phyloP scores from a whole-genome alignment of 2,113 vertebrate genomes.

The Corythoichthys haematopterus region DNA sequence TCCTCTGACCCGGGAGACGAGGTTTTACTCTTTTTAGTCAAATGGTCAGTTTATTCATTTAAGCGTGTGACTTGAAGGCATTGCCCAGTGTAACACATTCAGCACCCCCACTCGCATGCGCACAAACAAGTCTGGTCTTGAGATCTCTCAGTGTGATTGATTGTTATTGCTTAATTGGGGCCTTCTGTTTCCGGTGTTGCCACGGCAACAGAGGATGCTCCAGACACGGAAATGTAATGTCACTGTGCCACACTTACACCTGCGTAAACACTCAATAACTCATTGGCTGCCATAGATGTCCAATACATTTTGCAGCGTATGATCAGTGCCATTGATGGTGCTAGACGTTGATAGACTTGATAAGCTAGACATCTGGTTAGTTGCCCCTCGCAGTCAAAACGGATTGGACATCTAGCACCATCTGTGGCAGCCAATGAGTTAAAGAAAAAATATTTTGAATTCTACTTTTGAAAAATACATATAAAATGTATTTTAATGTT shows the following conservation, averaged over 20 bases:
- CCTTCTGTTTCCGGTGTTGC: constrained; percentile 47
- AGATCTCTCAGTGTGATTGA: constrained; percentile 53
- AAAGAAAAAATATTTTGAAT: no score
- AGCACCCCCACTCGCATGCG: constrained; percentile 13
- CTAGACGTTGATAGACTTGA: no score
- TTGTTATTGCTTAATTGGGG: constrained; percentile 43
- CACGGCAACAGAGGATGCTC: constrained; percentile 57
- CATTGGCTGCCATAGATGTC: no score
- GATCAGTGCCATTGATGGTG: no score
- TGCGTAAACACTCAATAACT: no score
- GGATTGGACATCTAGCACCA: no score
- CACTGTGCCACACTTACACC: constrained; percentile 13
- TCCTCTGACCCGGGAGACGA: constrained; percentile 47
- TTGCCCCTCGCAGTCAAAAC: no score
- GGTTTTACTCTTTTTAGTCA: constrained; percentile 55
- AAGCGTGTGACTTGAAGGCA: constrained; percentile 36
- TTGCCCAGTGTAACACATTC: constrained; percentile 28
- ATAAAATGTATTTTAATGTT: no score
- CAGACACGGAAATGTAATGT: constrained; percentile 27
- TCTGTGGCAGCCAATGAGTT: no score
- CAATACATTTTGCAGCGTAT: background rate
- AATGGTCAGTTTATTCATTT: constrained; percentile 37
- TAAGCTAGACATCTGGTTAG: no score
- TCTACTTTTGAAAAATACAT: no score
- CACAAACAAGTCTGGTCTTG: constrained; percentile 38